phyloP scores from a whole-genome alignment of 92 coral and sea anemone genomes.

The Palythoa heliodiscus region DNA sequence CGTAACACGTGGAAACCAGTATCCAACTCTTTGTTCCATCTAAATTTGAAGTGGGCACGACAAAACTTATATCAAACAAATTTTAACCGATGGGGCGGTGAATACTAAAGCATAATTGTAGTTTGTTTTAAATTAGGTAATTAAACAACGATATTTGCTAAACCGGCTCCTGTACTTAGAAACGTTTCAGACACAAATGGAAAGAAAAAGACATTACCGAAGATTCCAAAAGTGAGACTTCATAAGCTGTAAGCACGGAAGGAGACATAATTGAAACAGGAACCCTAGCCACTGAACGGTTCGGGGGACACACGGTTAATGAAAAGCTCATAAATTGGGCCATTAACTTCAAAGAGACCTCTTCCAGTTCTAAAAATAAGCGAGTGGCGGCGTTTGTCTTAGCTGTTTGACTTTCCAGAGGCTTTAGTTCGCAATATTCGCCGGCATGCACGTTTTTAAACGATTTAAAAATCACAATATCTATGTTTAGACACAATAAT shows the following conservation, averaged over 20 bases:
- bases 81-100: slow-evolving; percentile 9
- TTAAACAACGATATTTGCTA: slow-evolving; percentile 24
- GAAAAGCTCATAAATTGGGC: not conserved
- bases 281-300: slow-evolving; percentile 1
- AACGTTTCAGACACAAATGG: not conserved
- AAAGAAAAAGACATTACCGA: not conserved
- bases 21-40: not conserved
- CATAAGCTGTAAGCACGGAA: not conserved
- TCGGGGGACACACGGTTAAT: slow-evolving; percentile 7
- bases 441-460: not conserved
- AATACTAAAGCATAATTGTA: slow-evolving; percentile 21
- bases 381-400: slow-evolving; percentile 16
- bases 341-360: slow-evolving; percentile 42
- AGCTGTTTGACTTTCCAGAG: not conserved
- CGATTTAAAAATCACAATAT: not conserved
- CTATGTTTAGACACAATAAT: slow-evolving; percentile 20
- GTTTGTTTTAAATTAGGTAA: not conserved
- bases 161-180: slow-evolving; percentile 14
- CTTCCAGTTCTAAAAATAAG: slow-evolving; percentile 9
- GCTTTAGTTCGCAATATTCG: not conserved
- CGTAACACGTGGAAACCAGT: not conserved
- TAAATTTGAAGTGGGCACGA: not conserved
- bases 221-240: not conserved
- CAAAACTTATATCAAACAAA: not conserved
- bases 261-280: not conserved